Evolutionary conservation across 2,797 vertebrate species (phyloP), one percentile per base, ranked within the genome.

Genomic region (Leuciscus waleckii): DNA sequence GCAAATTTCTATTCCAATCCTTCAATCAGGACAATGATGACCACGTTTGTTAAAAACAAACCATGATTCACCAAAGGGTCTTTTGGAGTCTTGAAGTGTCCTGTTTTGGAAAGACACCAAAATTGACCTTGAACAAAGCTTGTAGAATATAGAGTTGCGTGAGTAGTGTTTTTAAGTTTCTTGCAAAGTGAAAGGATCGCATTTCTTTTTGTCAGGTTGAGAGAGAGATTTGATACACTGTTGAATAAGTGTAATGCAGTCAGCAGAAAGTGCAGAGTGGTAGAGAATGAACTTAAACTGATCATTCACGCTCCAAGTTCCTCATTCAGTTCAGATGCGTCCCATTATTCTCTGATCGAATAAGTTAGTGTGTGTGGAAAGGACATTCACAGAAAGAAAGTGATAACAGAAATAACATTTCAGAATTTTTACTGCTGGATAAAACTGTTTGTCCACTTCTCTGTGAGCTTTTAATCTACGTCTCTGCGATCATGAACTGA

Each of bases 301-400:
- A 93, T 92, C 87, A 92, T 92, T 91, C 74, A 90, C 19, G 17
- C 76, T 21, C 76, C 71, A 68, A 56, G 17, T 81, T 91, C 86
- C 79, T 84, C 87, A 91, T 89, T 88, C 88, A 89, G 88, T 77
- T 81, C 9, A 86, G 87, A 87, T 87, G 13, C 14, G 3, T 70
- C 58, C 54, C 63, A 81, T 81, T 82, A 84, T 43, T 39, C 16
- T 32, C 69, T 29, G 73, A 69, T 46, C 2, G 21, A 75, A 63
- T 17, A 23, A 5, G 39, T 79, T 49, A 39, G 73, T 71, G 68
- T 49, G 23, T 77, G 65, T 0, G 4, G n/a, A 79, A 79, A 70
- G 14, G 7, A n/a, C 46, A 41, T 58, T 54, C 32, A 26, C 23
- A 32, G 41, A 29, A 46, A 49, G 16, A 32, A 21, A 69, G 11